Base-by-base conservation (phyloP, 2,797 vertebrate genomes). In the Coregonus sp. region DNA sequence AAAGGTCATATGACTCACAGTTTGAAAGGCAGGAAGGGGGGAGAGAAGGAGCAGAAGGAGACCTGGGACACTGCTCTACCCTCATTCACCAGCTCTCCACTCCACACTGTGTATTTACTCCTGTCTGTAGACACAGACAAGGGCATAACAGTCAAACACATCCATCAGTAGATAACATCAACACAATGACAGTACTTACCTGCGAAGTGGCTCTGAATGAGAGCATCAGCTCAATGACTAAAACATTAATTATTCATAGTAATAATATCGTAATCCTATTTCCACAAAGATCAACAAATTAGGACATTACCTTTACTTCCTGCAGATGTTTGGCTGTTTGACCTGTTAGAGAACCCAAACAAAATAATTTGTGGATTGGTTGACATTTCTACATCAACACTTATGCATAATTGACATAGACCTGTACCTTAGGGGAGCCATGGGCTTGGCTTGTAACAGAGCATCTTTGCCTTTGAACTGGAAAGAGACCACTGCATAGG, bases 401-500 rank as follows among this genome's bases (percentile, higher is more conserved):
- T 12, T 2, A 47, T 47, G 11, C 40, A 47, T 47, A 47, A 47
- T 47, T 47, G 9, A 47, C 40, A 12, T 12, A 47, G 9, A 47
- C 40, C 40, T 47, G 40, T 52, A 51, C 97, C 96, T 96, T 86
- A 93, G 77, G 1, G 92, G 85, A 52, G 94, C 84, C 20, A 91
- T 77, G 1, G 92, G 85, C 69, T 90, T 92, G 85, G 86, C 94
- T 76, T 94, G 95, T 3, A 93, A 88, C 12, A 84, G 71, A 5
- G 91, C 50, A 79, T 97, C 96, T 89, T 94, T 95, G 78, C 93
- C 95, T 92, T 97, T 97, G 0, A 96, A 95, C 80, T 90, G 90
- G 90, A 98, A 98, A 3, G 96, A 96, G 85, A 98, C 89, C 14
- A 98, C 96, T 5, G 97, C 97, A 2, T 96, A 96, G 0, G 98